These are phyloP conservation scores for Burhinus oedicnemus DNA, from an alignment of 2,113 vertebrate species.

Conservation along the genomic window DNA sequence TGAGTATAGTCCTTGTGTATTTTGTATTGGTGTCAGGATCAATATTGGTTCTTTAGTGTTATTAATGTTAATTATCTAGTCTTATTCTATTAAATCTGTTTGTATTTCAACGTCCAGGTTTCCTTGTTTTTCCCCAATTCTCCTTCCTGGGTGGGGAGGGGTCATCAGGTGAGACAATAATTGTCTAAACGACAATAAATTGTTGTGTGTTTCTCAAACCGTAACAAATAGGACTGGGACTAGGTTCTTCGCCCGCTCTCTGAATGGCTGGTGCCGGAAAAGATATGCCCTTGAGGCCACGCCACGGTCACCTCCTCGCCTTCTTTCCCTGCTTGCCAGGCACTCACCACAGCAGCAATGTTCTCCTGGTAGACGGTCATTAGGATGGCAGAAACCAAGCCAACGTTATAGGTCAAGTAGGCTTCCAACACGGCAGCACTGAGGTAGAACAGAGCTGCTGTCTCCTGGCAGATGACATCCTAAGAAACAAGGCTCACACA, in stretches of 20 bases:
- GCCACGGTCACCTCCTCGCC: neutral
- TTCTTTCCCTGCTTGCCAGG: neutral
- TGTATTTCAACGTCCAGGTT: too few species aligned
- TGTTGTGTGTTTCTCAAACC: too few species aligned
- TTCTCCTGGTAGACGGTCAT: constrained; percentile 50
- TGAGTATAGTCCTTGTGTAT: too few species aligned
- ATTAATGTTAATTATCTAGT: too few species aligned
- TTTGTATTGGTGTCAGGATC: too few species aligned
- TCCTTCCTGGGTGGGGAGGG: too few species aligned
- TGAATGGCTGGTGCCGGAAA: neutral
- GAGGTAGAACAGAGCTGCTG: constrained; percentile 81
- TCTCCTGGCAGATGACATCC: constrained; percentile 79
- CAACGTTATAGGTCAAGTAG: accelerated
- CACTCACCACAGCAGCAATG: constrained; percentile 81
- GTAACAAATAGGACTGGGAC: accelerated
- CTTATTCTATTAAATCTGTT: too few species aligned
- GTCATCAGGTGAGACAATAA: too few species aligned
- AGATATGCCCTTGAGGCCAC: neutral
- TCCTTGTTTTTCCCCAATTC: too few species aligned
- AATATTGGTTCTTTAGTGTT: too few species aligned
- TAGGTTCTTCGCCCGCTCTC: neutral
- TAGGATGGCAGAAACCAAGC: accelerated
- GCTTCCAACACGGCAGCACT: constrained; percentile 79
- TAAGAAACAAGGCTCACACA: neutral
- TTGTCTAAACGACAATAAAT: too few species aligned